Evolutionary conservation across 2,888 invertebrate genomes (phyloP), one percentile per base, ranked within the genome.

Genomic region (Spialia ferax): DNA sequence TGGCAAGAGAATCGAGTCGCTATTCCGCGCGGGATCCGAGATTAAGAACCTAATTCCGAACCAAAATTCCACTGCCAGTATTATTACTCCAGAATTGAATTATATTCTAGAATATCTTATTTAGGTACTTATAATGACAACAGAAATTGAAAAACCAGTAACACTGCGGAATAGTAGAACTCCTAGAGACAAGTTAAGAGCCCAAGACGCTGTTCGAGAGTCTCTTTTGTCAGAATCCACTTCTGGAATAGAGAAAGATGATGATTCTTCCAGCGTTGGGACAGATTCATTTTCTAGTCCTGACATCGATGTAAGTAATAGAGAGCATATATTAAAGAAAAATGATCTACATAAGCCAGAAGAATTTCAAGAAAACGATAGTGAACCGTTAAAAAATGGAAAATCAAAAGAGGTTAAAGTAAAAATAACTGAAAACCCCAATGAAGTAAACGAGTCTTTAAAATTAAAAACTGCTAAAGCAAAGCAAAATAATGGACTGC

Each of bases 21-120:
- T 94, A 94, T 72, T 93, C 91, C 66, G 94, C 94, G 68, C 87
- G 94, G 76, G 95, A 95, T 78, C 95, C 95, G 35, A 87, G 95
- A 77, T 95, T 95, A 94, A 95, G 95, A 94, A 82, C 87, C 22
- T 94, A 94, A 85, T 83, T 81, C 11, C 15, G 23, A 67, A 6
- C 15, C 56, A 59, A 56, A 57, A 5, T 52, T 13, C 5, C 69
- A 71, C 78, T 79, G 76, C 78, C 92, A 91, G 91, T 92, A 92
- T 93, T 93, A 85, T 71, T 71, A 35, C 26, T 32, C 32, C 18
- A 75, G 45, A 52, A 77, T 80, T 84, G n/a, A 15, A 55, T n/a
- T 85, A 83, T 75, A 48, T 20, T 20, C 80, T 78, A 73, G 78
- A n/a, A n/a, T n/a, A n/a, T n/a, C n/a, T n/a, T n/a, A n/a, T n/a